phyloP scores from a whole-genome alignment of 2,797 vertebrate species.

The Masticophis lateralis region DNA sequence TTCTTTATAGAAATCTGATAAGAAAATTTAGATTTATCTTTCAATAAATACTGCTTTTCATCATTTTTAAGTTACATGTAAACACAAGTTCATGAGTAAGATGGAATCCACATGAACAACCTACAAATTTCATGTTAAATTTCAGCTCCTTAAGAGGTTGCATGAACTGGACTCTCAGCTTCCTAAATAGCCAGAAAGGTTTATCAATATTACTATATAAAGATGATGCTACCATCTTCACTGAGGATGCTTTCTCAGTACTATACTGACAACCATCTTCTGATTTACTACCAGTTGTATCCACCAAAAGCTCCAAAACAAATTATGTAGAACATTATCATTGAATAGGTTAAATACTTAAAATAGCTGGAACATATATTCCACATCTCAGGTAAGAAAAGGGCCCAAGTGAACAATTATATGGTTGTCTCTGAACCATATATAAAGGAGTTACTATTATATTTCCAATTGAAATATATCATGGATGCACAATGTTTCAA shows the following conservation, averaged over 20 bases:
- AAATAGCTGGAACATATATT: neutral
- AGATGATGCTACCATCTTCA: neutral
- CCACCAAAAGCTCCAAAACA: neutral
- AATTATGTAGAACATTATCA: neutral
- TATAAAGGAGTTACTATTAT: neutral
- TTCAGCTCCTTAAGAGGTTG: neutral
- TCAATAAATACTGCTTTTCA: neutral
- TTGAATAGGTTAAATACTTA: neutral
- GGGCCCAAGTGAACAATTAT: neutral
- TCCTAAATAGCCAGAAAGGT: neutral
- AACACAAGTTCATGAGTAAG: neutral
- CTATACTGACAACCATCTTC: neutral
- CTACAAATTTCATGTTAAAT: neutral
- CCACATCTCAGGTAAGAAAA: neutral
- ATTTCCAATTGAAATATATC: neutral
- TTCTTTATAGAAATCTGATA: neutral
- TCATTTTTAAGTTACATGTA: neutral
- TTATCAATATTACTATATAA: neutral
- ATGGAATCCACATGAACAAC: neutral
- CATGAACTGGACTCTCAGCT: neutral
- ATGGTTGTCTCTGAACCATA: neutral
- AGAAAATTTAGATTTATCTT: neutral
- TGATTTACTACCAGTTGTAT: neutral
- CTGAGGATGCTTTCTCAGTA: neutral
- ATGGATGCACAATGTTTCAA: slow-evolving; percentile 1